These are phyloP conservation scores for Argya squamiceps DNA, from an alignment of 2,797 vertebrate species.

Conservation along the genomic window DNA sequence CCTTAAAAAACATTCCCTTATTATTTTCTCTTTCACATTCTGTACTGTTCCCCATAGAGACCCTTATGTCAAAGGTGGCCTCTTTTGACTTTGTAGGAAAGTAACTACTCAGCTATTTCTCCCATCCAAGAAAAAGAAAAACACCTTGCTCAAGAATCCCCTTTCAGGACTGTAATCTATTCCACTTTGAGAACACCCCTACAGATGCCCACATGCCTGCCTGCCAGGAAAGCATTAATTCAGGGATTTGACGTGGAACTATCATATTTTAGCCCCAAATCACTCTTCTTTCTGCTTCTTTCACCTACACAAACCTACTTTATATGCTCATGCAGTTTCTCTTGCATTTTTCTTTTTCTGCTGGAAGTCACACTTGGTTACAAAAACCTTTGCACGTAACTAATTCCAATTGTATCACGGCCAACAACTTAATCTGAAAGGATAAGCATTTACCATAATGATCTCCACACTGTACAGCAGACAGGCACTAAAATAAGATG, in stretches of 20 bases:
- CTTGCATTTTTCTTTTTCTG: background rate
- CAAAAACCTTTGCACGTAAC: background rate
- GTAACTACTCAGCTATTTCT: slow-evolving; percentile 21
- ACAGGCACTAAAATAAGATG: background rate
- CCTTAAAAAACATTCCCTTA: background rate
- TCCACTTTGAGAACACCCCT: background rate
- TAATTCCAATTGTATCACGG: background rate
- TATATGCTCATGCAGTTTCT: background rate
- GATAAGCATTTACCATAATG: background rate
- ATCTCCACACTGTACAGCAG: background rate
- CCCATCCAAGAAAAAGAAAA: slow-evolving; percentile 33
- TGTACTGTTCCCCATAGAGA: background rate
- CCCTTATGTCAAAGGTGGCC: background rate
- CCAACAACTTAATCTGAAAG: background rate
- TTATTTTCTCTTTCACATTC: slow-evolving; percentile 18
- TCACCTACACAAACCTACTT: background rate
- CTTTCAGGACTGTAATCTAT: background rate
- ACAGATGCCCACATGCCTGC: background rate
- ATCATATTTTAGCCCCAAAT: background rate
- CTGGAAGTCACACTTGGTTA: background rate
- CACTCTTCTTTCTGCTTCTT: background rate
- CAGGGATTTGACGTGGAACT: background rate
- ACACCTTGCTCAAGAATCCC: slow-evolving; percentile 2
- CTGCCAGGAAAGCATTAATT: background rate
- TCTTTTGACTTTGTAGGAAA: background rate